Base-by-base conservation (phyloP, 2,113 vertebrate species). In the Pelvicachromis taeniatus region DNA sequence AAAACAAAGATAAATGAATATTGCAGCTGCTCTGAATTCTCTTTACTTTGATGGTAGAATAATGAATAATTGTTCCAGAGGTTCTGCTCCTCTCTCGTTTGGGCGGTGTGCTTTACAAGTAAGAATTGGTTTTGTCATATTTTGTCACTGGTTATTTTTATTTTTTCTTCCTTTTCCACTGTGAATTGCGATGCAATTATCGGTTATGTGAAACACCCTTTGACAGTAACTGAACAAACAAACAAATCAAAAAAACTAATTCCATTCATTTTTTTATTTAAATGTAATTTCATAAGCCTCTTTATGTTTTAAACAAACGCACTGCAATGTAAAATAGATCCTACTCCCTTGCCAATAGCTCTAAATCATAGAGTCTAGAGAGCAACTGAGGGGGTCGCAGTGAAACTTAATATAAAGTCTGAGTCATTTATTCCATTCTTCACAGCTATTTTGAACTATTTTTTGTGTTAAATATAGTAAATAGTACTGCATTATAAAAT, bases 11-110 rank as follows among this genome's bases (percentile, higher is more conserved):
- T 50, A 10, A 77, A 81, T 73, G 7, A 21, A 75, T 87, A 77
- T 48, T 54, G 79, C 82, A 88, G 80, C 52, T 63, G 63, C 68
- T 91, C 26, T 80, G 16, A 77, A 45, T 92, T 77, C 19, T 77
- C 33, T 85, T 65, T 54, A 63, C 52, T 68, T 84, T 85, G 23
- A 48, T 23, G 40, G 5, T 70, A 17, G 50, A 78, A 77, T 48
- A 29, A 77, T 88, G 73, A 81, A 85, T 77, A n/a, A 75, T 33
- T 63, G 21, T 10, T 26, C 63, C 17, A 50, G 48, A 33, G 13
- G 21, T 33, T 50, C 63, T 90, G 50, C 48, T 73, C 38, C 13
- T 77, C 35, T 80, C 19, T n/a, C 53, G 13, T 80, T 81, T 38
- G 6, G 33, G 23, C 21, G 9, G 38, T 7, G 21, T 42, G 17